These are phyloP conservation scores for Tanytarsus gracilentus DNA, from an alignment of 2,888 invertebrate species.

Conservation along the genomic window DNA sequence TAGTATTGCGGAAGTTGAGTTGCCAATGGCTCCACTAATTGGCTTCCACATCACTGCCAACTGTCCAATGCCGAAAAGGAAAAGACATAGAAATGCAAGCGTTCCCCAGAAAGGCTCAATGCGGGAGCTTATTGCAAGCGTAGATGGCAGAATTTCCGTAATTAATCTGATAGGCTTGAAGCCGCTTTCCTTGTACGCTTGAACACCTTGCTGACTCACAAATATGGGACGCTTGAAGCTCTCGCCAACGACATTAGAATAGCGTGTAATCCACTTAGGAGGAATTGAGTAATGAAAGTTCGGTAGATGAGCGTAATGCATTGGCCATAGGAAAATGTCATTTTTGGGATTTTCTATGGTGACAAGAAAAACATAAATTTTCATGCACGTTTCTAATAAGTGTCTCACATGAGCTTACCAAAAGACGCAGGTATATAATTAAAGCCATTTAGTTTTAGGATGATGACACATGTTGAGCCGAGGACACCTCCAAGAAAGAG, in stretches of 20 bases:
- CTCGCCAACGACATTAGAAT: slow-evolving; percentile 41
- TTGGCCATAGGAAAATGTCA: slow-evolving; percentile 59
- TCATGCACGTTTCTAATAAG: slow-evolving; percentile 25
- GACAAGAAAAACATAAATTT: slow-evolving; percentile 28
- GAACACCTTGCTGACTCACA: slow-evolving; percentile 25
- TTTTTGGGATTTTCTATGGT: slow-evolving; percentile 58
- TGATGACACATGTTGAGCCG: slow-evolving; percentile 73
- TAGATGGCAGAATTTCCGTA: slow-evolving; percentile 84
- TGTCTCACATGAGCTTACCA: slow-evolving; percentile 50
- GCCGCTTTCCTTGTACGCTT: slow-evolving; percentile 54
- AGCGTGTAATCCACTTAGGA: slow-evolving; percentile 39
- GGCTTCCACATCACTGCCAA: slow-evolving; percentile 87
- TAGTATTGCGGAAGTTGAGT: slow-evolving; percentile 65
- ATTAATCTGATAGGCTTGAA: slow-evolving; percentile 77
- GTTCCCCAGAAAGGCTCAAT: slow-evolving; percentile 58
- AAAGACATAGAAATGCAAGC: slow-evolving; percentile 73
- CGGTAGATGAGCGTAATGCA: slow-evolving; percentile 50
- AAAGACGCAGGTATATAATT: slow-evolving; percentile 74
- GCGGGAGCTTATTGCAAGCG: slow-evolving; percentile 48
- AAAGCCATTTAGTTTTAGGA: slow-evolving; percentile 64
- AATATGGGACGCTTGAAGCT: slow-evolving; percentile 31
- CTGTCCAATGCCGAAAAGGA: slow-evolving; percentile 79
- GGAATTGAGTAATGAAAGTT: slow-evolving; percentile 48
- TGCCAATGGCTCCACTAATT: slow-evolving; percentile 67
- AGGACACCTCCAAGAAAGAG: slow-evolving; percentile 67